Evolutionary conservation across 2,888 invertebrate species (phyloP), one percentile per base, ranked within the genome.

Genomic region (Spisula solida): DNA sequence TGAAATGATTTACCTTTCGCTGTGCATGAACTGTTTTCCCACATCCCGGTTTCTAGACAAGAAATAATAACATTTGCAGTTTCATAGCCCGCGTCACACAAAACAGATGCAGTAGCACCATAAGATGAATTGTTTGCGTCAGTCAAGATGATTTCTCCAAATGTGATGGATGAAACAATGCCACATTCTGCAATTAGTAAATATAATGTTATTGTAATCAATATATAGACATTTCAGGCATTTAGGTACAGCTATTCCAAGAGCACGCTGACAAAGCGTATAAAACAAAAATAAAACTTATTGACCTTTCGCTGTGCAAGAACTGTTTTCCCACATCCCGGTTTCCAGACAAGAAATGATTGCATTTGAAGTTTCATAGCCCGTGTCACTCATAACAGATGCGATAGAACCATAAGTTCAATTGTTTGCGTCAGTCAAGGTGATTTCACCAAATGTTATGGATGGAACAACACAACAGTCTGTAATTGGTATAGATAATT

Each of bases 261-360:
- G n/a, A n/a, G n/a, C n/a, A n/a, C n/a, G n/a, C n/a, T n/a, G n/a
- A n/a, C n/a, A n/a, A n/a, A n/a, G n/a, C n/a, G n/a, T n/a, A n/a
- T n/a, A n/a, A n/a, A n/a, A n/a, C n/a, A n/a, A n/a, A n/a, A n/a
- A n/a, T n/a, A n/a, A n/a, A 41, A 41, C 41, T 41, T 16, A 51
- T 51, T 20, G n/a, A 60, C 82, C 82, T 82, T 60, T 66, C n/a
- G 34, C 31, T n/a, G 60, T 66, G 34, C 82, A 82, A n/a, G 41
- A n/a, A 29, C 20, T 41, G n/a, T 82, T 82, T 25, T 82, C 60
- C 82, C 82, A 82, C 29, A 82, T 60, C 1, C 82, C 66, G 5
- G 82, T 66, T 14, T 82, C 82, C 0, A 66, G 66, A 60, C 82
- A 82, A 10, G 4, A 60, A 56, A 82, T 82, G 2, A 20, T 60